Conservation (phyloP, 2,888 invertebrate genomes). For the Euplagia quadripunctaria region DNA sequence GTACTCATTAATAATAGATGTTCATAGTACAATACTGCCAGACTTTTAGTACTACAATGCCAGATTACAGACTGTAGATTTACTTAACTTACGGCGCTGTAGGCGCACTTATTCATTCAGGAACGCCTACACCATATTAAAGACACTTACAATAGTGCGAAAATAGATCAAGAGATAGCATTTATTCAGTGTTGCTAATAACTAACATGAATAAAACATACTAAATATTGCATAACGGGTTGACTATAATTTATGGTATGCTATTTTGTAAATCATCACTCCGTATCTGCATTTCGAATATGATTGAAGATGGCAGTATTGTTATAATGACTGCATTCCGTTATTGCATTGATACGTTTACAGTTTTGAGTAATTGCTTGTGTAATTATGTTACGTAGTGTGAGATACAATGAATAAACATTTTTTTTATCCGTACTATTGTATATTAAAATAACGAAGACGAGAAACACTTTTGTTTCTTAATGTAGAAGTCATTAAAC, state of each 20-base stretch:
- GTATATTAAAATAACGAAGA: not conserved
- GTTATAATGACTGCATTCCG: not conserved
- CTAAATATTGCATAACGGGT: constrained; percentile 53
- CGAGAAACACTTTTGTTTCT: not conserved
- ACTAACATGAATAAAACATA: constrained; percentile 43
- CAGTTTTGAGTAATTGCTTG: constrained; percentile 8
- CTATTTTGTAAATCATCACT: constrained; percentile 57
- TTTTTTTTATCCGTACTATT: constrained; percentile 5
- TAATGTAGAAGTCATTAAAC: not conserved
- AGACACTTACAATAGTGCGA: constrained; percentile 40
- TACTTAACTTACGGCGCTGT: not conserved
- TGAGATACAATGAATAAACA: constrained; percentile 5
- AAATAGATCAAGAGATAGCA: constrained; percentile 45
- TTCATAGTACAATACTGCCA: not conserved
- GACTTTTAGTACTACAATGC: not conserved
- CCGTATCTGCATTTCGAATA: constrained; percentile 51
- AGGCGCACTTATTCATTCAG: constrained; percentile 13
- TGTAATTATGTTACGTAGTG: constrained; percentile 13
- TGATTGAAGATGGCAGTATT: constrained; percentile 42
- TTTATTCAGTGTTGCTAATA: constrained; percentile 34
- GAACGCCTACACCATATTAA: constrained; percentile 31
- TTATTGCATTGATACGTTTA: not conserved
- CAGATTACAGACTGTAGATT: not conserved
- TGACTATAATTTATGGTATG: constrained; percentile 33
- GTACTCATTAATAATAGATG: not conserved